These are phyloP conservation scores for Drosophila pandora DNA, from an alignment of 1,140 invertebrate genomes.

Conservation along the genomic window DNA sequence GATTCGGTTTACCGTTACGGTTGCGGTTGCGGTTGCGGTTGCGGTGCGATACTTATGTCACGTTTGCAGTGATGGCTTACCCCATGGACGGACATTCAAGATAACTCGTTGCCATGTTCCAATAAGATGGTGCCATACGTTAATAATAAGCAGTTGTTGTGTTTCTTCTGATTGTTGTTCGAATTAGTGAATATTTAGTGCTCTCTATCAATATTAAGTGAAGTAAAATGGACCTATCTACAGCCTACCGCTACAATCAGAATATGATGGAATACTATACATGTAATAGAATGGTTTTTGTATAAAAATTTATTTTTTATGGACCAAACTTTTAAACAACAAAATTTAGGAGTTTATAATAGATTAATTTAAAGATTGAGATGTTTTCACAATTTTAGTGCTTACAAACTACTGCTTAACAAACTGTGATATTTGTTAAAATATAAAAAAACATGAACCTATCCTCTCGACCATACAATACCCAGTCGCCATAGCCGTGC, in stretches of 20 bases:
- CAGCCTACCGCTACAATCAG: conserved; percentile 97
- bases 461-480: too few species aligned
- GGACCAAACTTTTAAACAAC: too few species aligned
- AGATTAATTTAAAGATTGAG: too few species aligned
- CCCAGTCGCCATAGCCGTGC: too few species aligned
- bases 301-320: not conserved
- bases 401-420: too few species aligned
- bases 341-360: too few species aligned
- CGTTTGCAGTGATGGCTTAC: conserved; percentile 20
- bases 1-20: conserved; percentile 37
- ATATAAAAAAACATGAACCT: too few species aligned
- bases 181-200: not conserved
- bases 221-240: conserved; percentile 91
- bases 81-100: not conserved
- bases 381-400: too few species aligned
- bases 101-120: not conserved
- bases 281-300: conserved; percentile 88
- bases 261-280: conserved; percentile 99
- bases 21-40: conserved; percentile 44
- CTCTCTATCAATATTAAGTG: not conserved
- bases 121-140: conserved; percentile 18
- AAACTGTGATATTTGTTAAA: too few species aligned
- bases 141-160: conserved; percentile 10
- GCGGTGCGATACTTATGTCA: conserved; percentile 25
- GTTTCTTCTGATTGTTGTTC: not conserved